Percentiles rank a stretch among this genome's conserved stretches.
Evolutionary conservation across 2,113 vertebrate species (phyloP).

Genomic region (Serinus canaria): DNA sequence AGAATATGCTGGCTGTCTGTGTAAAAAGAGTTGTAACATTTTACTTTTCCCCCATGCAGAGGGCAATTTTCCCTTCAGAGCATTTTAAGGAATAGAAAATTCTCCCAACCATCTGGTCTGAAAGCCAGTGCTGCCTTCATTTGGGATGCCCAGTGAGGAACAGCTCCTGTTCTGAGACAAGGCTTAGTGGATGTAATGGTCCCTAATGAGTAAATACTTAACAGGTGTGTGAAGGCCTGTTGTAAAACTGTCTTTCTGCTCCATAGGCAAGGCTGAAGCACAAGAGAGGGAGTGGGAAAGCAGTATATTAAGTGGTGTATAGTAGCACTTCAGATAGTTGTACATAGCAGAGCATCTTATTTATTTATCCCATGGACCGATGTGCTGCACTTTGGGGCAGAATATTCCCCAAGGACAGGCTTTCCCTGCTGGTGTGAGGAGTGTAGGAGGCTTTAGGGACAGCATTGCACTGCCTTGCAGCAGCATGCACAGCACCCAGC

Average conservation of each 20-base stretch:
- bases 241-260: background rate
- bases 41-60: background rate
- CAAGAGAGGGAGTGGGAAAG: background rate
- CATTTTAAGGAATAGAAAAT: background rate
- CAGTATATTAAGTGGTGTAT: background rate
- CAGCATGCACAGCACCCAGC: background rate
- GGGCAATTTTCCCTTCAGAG: background rate
- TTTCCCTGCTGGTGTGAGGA: background rate
- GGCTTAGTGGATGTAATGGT: background rate
- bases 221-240: background rate
- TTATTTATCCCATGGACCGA: background rate
- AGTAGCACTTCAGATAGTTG: background rate
- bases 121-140: background rate
- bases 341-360: background rate
- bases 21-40: background rate
- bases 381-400: background rate
- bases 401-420: background rate
- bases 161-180: background rate
- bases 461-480: background rate
- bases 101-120: background rate
- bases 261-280: background rate
- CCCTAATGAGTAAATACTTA: background rate
- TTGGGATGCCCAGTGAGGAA: background rate
- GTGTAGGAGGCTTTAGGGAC: background rate
- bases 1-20: background rate